Percentiles rank a stretch among this genome's conserved stretches.
phyloP scores from a whole-genome alignment of 2,888 invertebrate species.

The Ophion ellenae region DNA sequence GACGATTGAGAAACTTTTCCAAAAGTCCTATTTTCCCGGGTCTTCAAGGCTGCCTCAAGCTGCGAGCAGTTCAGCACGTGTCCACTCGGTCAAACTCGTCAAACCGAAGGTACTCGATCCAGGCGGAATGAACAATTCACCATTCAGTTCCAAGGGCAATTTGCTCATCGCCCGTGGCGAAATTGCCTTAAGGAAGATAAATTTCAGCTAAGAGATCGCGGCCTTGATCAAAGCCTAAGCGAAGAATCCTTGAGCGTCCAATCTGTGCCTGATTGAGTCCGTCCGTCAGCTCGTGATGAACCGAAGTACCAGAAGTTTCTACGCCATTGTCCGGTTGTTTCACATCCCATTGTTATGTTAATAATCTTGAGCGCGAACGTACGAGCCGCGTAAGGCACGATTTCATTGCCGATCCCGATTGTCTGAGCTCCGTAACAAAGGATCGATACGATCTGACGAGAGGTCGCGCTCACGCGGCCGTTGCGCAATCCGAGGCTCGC shows the following conservation, averaged over 20 bases:
- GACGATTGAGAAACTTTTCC: neutral
- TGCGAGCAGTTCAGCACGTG: neutral
- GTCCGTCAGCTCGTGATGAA: neutral
- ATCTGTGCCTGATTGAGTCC: neutral
- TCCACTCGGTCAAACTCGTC: neutral
- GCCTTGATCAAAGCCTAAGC: slow-evolving; percentile 1
- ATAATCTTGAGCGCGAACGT: neutral
- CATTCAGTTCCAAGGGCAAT: neutral
- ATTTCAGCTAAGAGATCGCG: slow-evolving; percentile 14
- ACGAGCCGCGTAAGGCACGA: slow-evolving; percentile 3
- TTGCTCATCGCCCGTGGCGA: neutral
- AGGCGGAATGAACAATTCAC: neutral
- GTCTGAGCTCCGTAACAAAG: slow-evolving; percentile 6
- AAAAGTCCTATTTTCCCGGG: neutral
- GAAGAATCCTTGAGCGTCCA: neutral
- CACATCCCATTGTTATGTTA: neutral
- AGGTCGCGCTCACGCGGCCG: neutral
- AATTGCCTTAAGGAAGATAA: neutral
- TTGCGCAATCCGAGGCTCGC: neutral
- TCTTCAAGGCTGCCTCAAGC: neutral
- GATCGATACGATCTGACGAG: neutral
- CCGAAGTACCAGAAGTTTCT: neutral
- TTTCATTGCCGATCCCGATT: neutral
- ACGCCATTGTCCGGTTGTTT: neutral
- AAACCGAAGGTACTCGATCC: neutral